Conservation (phyloP, 1,140 invertebrate genomes). For the Gryllus bimaculatus region DNA sequence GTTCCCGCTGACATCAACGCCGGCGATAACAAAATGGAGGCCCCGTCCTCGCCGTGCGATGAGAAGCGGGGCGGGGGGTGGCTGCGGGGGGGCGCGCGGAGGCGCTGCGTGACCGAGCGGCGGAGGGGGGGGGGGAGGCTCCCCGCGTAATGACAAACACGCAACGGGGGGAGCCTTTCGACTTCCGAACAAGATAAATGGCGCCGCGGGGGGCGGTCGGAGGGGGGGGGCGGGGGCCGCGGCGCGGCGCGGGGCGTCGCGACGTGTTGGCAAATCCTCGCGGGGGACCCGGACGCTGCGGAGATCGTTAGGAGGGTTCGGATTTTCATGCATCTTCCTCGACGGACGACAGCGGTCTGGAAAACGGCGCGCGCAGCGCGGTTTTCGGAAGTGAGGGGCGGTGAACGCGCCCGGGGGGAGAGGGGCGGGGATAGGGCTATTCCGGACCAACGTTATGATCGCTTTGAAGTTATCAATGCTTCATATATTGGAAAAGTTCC, state of each 20-base stretch:
- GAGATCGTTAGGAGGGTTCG: background rate
- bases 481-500: too few species aligned
- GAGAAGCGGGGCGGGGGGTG: too few species aligned
- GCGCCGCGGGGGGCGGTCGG: background rate
- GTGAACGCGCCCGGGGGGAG: too few species aligned
- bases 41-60: too few species aligned
- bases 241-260: too few species aligned
- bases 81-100: background rate
- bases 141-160: background rate
- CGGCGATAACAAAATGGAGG: background rate
- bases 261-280: background rate
- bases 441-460: too few species aligned
- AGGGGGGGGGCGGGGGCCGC: too few species aligned
- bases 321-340: background rate
- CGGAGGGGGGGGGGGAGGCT: background rate
- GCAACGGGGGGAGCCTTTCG: background rate
- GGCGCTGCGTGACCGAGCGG: background rate
- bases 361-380: too few species aligned
- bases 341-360: too few species aligned
- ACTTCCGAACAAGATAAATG: background rate
- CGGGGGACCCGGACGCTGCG: background rate
- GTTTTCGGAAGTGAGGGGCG: too few species aligned
- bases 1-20: background rate
- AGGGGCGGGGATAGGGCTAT: too few species aligned
- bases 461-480: too few species aligned